These are phyloP conservation scores for Crotalus horridus DNA, from an alignment of 2,113 vertebrate species.

Conservation along the genomic window DNA sequence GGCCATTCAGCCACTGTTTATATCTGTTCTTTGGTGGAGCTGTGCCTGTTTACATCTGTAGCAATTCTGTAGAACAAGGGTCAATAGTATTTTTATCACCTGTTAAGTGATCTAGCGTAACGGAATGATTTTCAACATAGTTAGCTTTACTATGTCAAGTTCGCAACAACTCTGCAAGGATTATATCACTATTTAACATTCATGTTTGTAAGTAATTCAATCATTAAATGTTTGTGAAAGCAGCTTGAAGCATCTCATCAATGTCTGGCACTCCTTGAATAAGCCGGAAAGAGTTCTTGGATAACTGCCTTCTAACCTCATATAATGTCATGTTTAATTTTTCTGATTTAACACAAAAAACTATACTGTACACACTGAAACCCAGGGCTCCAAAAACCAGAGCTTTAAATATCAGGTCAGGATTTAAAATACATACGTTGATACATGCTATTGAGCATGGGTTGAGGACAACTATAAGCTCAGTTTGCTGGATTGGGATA, in stretches of 20 bases:
- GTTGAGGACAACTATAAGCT: neutral
- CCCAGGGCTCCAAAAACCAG: neutral
- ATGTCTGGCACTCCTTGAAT: neutral
- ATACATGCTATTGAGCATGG: neutral
- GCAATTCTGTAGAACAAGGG: slow-evolving; percentile 20
- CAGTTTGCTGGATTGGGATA: neutral
- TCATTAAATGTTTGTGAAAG: neutral
- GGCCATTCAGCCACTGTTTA: slow-evolving; percentile 12
- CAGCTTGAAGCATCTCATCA: neutral
- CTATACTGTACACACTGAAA: neutral
- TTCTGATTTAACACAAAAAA: neutral
- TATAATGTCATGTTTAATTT: neutral
- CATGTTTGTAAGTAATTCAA: neutral
- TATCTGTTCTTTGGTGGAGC: neutral
- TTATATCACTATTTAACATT: neutral
- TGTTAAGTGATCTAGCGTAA: neutral
- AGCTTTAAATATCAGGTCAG: neutral
- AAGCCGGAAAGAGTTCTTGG: neutral
- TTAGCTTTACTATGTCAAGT: neutral
- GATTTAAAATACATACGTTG: neutral
- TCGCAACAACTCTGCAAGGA: neutral
- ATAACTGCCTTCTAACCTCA: neutral
- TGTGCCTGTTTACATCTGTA: neutral
- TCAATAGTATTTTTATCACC: neutral
- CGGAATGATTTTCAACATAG: neutral